Percentiles rank a stretch among this genome's conserved stretches.
Conservation (phyloP, 2,888 invertebrate genomes). For the Papilio demoleus region DNA sequence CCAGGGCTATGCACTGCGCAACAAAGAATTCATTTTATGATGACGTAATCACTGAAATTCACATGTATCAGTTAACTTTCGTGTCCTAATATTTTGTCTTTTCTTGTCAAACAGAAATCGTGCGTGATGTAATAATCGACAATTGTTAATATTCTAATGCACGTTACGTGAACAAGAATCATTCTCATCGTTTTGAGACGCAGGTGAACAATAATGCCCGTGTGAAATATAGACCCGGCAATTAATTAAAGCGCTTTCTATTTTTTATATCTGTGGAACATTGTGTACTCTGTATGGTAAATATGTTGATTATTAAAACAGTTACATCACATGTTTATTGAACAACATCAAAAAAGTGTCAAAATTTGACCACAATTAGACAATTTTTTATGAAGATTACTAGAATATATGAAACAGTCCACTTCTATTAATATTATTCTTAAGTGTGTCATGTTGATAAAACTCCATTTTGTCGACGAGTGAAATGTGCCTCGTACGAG, state of each 20-base stretch:
- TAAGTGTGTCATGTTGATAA: constrained; percentile 31
- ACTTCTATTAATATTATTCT: background rate
- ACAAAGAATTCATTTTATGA: constrained; percentile 54
- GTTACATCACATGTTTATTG: constrained; percentile 30
- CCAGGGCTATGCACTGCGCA: constrained; percentile 91
- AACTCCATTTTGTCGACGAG: constrained; percentile 51
- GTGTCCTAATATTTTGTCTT: constrained; percentile 27
- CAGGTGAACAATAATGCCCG: constrained; percentile 9
- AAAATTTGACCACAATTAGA: background rate
- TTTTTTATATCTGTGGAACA: constrained; percentile 31
- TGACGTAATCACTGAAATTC: constrained; percentile 34
- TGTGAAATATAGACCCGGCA: constrained; percentile 23
- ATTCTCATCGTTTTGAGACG: constrained; percentile 16
- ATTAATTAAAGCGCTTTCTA: constrained; percentile 36
- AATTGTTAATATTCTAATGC: constrained; percentile 26
- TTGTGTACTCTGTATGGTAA: constrained; percentile 18
- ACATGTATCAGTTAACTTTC: constrained; percentile 35
- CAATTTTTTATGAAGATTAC: too few species aligned
- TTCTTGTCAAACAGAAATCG: constrained; percentile 28
- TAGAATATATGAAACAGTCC: background rate
- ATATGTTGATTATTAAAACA: constrained; percentile 37
- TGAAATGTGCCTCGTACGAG: constrained; percentile 47
- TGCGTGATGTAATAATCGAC: constrained; percentile 22
- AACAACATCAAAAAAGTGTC: too few species aligned
- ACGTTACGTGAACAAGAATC: constrained; percentile 12